Percentiles rank a stretch among this genome's conserved stretches.
Evolutionary conservation across 2,888 invertebrate species (phyloP).

Genomic region (Blastobasis adustella): DNA sequence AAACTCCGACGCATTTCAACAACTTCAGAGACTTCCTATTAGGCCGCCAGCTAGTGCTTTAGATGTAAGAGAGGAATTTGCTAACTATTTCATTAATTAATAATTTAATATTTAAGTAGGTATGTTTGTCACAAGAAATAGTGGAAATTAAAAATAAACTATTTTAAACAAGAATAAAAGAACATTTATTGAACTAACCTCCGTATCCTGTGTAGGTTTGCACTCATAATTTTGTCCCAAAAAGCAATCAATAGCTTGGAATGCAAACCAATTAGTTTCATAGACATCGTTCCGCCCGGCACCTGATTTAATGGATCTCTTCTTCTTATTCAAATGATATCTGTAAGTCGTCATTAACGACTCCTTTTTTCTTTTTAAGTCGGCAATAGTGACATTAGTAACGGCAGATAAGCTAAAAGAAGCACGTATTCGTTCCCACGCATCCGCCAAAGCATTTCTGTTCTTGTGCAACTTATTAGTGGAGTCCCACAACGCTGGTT

Average conservation of each 20-base stretch:
- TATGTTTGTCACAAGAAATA: no score
- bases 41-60: no score
- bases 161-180: no score
- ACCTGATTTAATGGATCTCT: not conserved
- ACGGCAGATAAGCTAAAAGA: not conserved
- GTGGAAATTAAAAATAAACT: no score
- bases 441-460: not conserved
- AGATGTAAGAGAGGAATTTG: no score
- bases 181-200: no score
- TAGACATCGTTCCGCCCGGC: not conserved
- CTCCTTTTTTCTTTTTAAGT: constrained; percentile 1
- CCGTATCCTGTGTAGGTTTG: no score
- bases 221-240: no score
- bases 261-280: not conserved
- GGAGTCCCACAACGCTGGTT: not conserved
- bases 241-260: not conserved
- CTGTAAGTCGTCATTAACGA: constrained; percentile 3
- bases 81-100: no score
- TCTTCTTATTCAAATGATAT: constrained; percentile 1
- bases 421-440: not conserved
- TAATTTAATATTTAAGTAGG: no score
- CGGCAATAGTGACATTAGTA: not conserved
- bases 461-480: not conserved
- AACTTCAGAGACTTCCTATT: no score
- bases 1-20: no score